Conservation (phyloP, 2,797 vertebrate genomes). For the Hydrolagus colliei region DNA sequence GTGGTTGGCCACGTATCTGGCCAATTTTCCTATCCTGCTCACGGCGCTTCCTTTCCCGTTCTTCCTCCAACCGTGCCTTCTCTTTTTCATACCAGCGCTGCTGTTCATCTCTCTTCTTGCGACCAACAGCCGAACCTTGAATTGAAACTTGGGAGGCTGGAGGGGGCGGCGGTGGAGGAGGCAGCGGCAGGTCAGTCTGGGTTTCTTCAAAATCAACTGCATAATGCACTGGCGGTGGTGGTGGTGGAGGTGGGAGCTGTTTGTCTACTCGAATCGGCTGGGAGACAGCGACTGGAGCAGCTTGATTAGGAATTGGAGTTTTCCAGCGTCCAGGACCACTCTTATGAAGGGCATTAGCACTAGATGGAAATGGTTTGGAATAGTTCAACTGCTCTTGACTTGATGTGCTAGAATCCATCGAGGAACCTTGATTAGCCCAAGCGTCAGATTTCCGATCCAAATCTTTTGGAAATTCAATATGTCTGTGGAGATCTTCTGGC, state of each 20-base stretch:
- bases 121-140: constrained; percentile 63
- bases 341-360: constrained; percentile 69
- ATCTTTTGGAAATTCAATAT: constrained; percentile 47
- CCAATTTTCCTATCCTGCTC: constrained; percentile 91
- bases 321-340: constrained; percentile 93
- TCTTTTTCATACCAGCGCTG: constrained; percentile 98
- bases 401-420: constrained; percentile 82
- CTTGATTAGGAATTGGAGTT: constrained; percentile 66
- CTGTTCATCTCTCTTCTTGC: constrained; percentile 89
- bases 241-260: constrained; percentile 59
- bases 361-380: constrained; percentile 63
- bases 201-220: constrained; percentile 61
- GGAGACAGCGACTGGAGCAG: constrained; percentile 48
- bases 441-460: constrained; percentile 60
- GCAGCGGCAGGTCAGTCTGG: constrained; percentile 59
- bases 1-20: constrained; percentile 75
- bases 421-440: constrained; percentile 70
- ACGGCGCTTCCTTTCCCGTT: constrained; percentile 83
- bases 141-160: constrained; percentile 52
- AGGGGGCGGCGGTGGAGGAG: constrained; percentile 57
- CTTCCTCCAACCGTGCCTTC: constrained; percentile 91
- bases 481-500: constrained; percentile 56
- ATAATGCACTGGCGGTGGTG: constrained; percentile 56
- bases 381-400: constrained; percentile 93
- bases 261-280: constrained; percentile 64